Percentiles rank a stretch among this genome's conserved stretches.
These are phyloP conservation scores for Hoplostethus atlanticus DNA, from an alignment of 2,797 vertebrate genomes.

Conservation along the genomic window DNA sequence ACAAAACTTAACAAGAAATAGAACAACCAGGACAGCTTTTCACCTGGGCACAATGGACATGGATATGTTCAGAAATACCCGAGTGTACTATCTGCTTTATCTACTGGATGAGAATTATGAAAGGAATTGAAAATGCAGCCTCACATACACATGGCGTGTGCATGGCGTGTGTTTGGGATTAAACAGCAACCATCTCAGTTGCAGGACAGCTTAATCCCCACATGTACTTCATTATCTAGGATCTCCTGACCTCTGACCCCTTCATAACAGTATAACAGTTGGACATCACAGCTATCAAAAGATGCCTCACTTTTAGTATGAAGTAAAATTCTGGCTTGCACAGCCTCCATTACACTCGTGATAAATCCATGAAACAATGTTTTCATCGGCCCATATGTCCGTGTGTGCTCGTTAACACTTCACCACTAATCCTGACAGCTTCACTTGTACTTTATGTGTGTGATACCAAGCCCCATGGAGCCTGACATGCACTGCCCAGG, in stretches of 20 bases:
- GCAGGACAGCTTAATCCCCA: conserved; percentile 44
- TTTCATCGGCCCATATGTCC: conserved; percentile 1
- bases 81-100: not conserved
- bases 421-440: conserved; percentile 51
- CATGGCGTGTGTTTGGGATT: conserved; percentile 46
- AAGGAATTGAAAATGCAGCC: conserved; percentile 5
- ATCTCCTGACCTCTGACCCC: conserved; percentile 48
- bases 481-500: conserved; percentile 8
- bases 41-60: not conserved
- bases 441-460: conserved; percentile 41
- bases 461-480: conserved; percentile 42
- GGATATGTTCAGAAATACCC: no score
- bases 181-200: conserved; percentile 33
- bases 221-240: conserved; percentile 57
- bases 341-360: conserved; percentile 5
- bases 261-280: conserved; percentile 15
- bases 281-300: conserved; percentile 43
- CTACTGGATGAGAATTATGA: conserved; percentile 28
- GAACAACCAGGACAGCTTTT: not conserved
- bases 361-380: conserved; percentile 15
- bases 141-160: conserved; percentile 11
- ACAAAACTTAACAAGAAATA: not conserved
- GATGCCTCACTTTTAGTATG: not conserved
- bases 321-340: conserved; percentile 30
- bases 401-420: conserved; percentile 37